Evolutionary conservation across 2,797 vertebrate species (phyloP), one percentile per base, ranked within the genome.

Genomic region (Lateolabrax maculatus): DNA sequence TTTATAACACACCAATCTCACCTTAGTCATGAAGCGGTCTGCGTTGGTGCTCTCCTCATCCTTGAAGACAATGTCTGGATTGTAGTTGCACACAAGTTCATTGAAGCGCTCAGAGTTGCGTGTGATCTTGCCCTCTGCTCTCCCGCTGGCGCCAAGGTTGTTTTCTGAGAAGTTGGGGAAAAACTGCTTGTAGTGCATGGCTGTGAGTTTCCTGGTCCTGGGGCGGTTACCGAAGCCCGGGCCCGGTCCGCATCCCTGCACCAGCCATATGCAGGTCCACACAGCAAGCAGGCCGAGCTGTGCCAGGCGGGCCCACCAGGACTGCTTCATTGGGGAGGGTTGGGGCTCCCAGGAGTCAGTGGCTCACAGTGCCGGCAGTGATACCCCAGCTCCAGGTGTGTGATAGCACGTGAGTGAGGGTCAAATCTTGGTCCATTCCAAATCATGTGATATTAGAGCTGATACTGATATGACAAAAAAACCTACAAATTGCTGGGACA

Each of bases 1-100:
- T 21, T 61, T 19, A 61, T 48, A 62, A 71, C 37, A 71, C 52
- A 15, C 51, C n/a, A 15, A 51, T 51, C 91, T 96, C 95, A 98
- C 98, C 97, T 98, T 97, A 1, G 96, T 98, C 98, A 98, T 99
- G 90, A 99, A 96, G 72, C 97, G 97, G 92, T 99, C 98, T 0
- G 98, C 97, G 25, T 96, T 96, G 57, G 97, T 98, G 92, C 97
- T 96, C 94, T 99, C 98, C 89, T 99, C 98, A 90, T 99, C 97
- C 93, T 99, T 99, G 95, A 99, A 99, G 91, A 98, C 95, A 90
- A 99, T 97, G 93, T 98, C 97, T 6, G 98, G 96, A 91, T 99
- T 99, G 95, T 98, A 99, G 95, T 99, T 99, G 92, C 97, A 97
- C 83, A 98, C 96, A 31, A 99, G 95, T 29, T 97, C 96, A 80